Evolutionary conservation across 2,113 vertebrate genomes (phyloP), one percentile per base, ranked within the genome.

Genomic region (Neofelis nebulosa): DNA sequence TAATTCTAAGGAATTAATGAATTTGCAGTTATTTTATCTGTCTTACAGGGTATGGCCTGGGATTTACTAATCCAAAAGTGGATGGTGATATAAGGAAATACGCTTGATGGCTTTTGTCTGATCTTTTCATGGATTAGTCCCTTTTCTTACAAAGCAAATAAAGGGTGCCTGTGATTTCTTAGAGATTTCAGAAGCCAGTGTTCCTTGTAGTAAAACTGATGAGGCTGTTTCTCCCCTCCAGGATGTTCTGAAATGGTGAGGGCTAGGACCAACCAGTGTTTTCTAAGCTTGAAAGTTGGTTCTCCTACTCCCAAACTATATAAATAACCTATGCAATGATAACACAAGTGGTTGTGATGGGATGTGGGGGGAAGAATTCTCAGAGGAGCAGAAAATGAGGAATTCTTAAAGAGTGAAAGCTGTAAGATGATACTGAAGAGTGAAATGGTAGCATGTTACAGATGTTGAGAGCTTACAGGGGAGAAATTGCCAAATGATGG

Each of bases 1-100:
- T 83, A 52, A 92, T 71, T 65, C 61, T 61, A 66, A 80, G 65
- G 29, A 82, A 80, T 90, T 94, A 69, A 74, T 66, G 81, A 80
- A 45, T 48, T 84, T 50, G 5, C 7, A 91, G 73, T 76, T 41
- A 71, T 48, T 95, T 89, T 66, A 63, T 81, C 36, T 79, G 31
- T 90, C 96, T 41, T 52, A 10, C 68, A 65, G 68, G n/a, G 11
- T n/a, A 7, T 48, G 36, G 12, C 2, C 55, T 88, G 4, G 36
- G 31, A 45, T 83, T 87, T 55, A 21, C 31, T 71, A 31, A 90
- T 4, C 50, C 78, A 36, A 73, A 92, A 96, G 45, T 52, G 76
- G 19, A 82, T 8, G 48, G 29, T 86, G 29, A 38, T 90, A 18
- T 2, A 33, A 69, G 11, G 18, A 80, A 79, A 69, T 25, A n/a